These are phyloP conservation scores for Heteractis magnifica DNA, from an alignment of 92 coral and sea anemone species.

Conservation along the genomic window DNA sequence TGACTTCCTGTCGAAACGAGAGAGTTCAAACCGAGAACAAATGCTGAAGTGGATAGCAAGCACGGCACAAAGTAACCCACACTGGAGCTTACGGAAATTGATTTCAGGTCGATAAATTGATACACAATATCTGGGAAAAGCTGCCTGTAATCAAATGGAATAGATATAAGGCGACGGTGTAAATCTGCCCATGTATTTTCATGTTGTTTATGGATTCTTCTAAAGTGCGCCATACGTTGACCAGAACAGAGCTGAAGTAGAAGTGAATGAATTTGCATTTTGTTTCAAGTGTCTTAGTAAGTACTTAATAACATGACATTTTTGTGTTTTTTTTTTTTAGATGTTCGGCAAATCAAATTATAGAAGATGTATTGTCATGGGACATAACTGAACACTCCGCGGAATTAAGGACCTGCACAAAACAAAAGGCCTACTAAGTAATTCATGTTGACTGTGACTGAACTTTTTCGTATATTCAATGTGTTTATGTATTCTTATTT, in stretches of 20 bases:
- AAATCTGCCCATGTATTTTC: not conserved
- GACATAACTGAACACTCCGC: not conserved
- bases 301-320: not conserved
- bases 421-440: not conserved
- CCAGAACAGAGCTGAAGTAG: not conserved
- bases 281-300: not conserved
- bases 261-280: not conserved
- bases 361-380: not conserved
- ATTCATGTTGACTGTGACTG: not conserved
- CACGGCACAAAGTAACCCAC: constrained; percentile 43
- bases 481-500: not conserved
- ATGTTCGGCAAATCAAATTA: not conserved
- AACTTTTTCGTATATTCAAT: not conserved
- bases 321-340: not conserved
- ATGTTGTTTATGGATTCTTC: not conserved
- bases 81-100: constrained; percentile 32
- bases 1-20: not conserved
- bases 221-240: not conserved
- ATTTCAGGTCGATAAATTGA: not conserved
- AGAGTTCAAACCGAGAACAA: constrained; percentile 25
- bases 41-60: constrained; percentile 43
- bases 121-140: not conserved
- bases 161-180: not conserved
- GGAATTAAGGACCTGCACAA: not conserved
- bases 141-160: not conserved